Conservation (phyloP, 2,113 vertebrate species). For the Athene cunicularia region DNA sequence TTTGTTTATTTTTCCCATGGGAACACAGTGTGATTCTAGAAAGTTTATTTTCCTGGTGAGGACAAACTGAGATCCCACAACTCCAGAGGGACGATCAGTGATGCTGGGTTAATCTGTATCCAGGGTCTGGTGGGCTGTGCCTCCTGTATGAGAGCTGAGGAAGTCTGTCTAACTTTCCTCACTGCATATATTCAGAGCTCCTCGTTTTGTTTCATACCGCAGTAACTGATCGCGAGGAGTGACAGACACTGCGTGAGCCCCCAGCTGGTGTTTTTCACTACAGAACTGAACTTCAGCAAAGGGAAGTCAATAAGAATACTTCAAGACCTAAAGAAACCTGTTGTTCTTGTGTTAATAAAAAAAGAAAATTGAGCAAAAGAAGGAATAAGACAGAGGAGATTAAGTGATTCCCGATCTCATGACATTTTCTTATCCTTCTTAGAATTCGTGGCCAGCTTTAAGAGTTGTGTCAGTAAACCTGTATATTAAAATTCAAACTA, state of each 20-base stretch:
- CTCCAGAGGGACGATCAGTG: neutral
- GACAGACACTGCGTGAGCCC: neutral
- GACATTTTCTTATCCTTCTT: conserved; percentile 64
- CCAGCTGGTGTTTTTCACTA: neutral
- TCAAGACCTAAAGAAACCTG: neutral
- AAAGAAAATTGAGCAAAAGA: conserved; percentile 38
- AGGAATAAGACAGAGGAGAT: conserved; percentile 39
- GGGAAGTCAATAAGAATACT: conserved; percentile 3
- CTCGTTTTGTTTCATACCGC: accelerated
- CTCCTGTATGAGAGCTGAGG: neutral
- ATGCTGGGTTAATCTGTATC: neutral
- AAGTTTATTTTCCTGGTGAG: neutral
- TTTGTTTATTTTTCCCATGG: neutral
- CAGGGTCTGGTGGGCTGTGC: neutral
- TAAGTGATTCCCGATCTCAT: conserved; percentile 63
- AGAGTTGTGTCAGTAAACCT: conserved; percentile 47
- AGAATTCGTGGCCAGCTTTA: neutral
- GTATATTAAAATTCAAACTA: conserved; percentile 53
- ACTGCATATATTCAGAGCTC: neutral
- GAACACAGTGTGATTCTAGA: neutral
- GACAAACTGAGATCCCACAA: neutral
- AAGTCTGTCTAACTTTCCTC: neutral
- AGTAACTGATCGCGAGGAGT: neutral
- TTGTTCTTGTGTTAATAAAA: conserved; percentile 52
- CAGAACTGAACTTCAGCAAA: neutral